Evolutionary conservation across 2,797 vertebrate genomes (phyloP), one percentile per base, ranked within the genome.

Genomic region (Salmo trutta): DNA sequence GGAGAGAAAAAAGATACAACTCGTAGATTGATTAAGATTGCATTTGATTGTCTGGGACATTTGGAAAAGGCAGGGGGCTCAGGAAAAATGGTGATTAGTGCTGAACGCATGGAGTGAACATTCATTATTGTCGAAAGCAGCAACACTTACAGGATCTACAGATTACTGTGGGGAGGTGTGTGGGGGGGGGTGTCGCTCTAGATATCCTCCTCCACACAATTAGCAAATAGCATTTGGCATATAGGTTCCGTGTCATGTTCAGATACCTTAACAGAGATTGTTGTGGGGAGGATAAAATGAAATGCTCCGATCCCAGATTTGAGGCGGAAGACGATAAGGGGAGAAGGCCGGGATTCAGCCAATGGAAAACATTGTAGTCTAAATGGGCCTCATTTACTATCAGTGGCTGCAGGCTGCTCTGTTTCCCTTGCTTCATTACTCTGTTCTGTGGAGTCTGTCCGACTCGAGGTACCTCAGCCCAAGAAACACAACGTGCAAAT

Each of bases 1-100:
- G 81, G 70, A 82, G 84, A 76, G 84, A 82, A 87, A 77, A 54
- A 82, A 87, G 87, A 84, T 80, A 77, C 79, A 41, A 5, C 81
- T 76, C 14, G 10, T 12, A 64, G 5, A 64, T 77, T 88, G 84
- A 88, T 89, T 87, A 81, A 83, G 80, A 83, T 80, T 80, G 76
- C 73, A 80, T 83, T 16, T 84, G 86, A 88, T 87, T 79, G 86
- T 83, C 83, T 78, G 85, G 41, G 53, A 36, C 31, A 36, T 19
- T 59, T 33, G 29, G 53, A 62, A 33, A 56, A 31, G 29, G 68
- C 33, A 70, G 41, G 19, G 10, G 31, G 54, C 53, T 14, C 69
- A 51, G 33, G 36, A 62, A 51, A 36, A 71, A 51, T 8, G 41
- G 19, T 71, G 72, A 74, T 74, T 51, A 47, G 72, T 36, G 51